Evolutionary conservation across 2,888 invertebrate species (phyloP).

Genomic region (Acrobasis repandana): DNA sequence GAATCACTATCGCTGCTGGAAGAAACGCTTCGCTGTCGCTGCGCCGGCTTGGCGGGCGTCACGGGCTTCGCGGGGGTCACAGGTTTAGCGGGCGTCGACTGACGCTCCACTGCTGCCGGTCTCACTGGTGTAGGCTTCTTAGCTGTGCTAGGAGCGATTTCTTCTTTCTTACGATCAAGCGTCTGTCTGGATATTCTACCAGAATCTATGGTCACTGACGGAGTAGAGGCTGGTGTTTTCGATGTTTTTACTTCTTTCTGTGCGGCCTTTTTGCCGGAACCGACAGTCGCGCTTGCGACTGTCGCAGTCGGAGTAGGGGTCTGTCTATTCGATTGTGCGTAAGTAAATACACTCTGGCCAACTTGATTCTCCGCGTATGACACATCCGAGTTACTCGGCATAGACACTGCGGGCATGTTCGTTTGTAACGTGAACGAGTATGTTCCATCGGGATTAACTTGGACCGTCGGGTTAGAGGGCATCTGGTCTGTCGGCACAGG

Average conservation of each 20-base stretch:
- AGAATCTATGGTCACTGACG: not conserved
- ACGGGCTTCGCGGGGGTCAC: not conserved
- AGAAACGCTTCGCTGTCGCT: not conserved
- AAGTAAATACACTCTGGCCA: not conserved
- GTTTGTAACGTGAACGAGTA: not conserved
- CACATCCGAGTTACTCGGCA: not conserved
- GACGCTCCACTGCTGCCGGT: not conserved
- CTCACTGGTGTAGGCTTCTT: not conserved
- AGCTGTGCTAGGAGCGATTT: not conserved
- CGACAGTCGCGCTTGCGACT: not conserved
- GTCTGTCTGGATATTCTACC: not conserved
- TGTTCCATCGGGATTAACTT: not conserved
- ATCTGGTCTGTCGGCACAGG: not conserved
- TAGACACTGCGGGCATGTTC: not conserved
- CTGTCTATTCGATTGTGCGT: not conserved
- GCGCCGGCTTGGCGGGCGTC: not conserved
- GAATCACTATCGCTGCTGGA: conserved; percentile 34
- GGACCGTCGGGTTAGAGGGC: not conserved
- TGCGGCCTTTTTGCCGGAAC: not conserved
- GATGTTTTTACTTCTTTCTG: not conserved
- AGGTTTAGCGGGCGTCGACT: not conserved
- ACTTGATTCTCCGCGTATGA: not conserved
- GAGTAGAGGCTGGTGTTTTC: not conserved
- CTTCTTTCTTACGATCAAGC: not conserved
- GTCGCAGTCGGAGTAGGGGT: not conserved